These are phyloP conservation scores for Heterodera filipjevi DNA, from an alignment of 2,888 invertebrate species.

Conservation along the genomic window DNA sequence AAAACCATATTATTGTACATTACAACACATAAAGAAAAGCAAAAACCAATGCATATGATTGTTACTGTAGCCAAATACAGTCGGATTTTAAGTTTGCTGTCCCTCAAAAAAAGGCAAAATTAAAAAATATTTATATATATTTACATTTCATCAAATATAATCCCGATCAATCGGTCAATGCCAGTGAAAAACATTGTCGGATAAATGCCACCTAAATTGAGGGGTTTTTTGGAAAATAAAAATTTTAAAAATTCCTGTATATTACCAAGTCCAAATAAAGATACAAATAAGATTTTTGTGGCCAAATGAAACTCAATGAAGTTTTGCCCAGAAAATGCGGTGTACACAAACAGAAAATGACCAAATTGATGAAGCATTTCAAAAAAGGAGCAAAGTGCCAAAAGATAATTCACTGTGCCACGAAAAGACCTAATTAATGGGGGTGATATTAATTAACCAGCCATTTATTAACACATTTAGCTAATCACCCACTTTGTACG, in stretches of 20 bases:
- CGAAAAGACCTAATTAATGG: not conserved
- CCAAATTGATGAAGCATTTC: not conserved
- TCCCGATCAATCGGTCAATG: not conserved
- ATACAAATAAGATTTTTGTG: not conserved
- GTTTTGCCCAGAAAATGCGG: not conserved
- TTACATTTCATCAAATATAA: not conserved
- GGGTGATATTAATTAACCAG: too few relatives aligned
- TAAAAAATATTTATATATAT: not conserved
- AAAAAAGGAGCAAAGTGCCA: slow-evolving; percentile 3
- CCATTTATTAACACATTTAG: too few relatives aligned
- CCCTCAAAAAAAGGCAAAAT: not conserved
- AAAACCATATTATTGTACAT: not conserved
- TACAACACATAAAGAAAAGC: not conserved
- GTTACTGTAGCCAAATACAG: not conserved
- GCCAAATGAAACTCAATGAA: not conserved
- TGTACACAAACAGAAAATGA: not conserved
- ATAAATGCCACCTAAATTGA: not conserved
- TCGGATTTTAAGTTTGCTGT: not conserved
- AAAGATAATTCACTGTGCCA: not conserved
- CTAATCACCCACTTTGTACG: not conserved
- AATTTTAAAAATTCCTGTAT: too few relatives aligned
- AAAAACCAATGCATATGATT: not conserved
- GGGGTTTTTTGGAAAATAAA: too few relatives aligned
- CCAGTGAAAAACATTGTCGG: not conserved
- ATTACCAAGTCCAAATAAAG: not conserved